These are phyloP conservation scores for Sycophila texana DNA, from an alignment of 2,888 invertebrate species.

Conservation along the genomic window DNA sequence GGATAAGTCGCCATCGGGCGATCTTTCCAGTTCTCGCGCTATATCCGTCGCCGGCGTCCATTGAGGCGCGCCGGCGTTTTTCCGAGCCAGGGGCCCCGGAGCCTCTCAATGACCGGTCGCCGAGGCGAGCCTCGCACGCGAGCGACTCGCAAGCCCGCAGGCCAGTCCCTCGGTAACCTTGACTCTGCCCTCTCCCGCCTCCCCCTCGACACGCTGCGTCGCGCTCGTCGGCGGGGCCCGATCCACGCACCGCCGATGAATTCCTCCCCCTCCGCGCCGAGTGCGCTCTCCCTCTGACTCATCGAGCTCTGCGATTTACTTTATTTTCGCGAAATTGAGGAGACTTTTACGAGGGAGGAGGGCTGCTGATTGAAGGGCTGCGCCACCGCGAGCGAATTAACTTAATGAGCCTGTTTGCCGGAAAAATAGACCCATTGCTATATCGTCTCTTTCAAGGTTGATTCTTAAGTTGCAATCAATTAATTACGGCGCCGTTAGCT, in stretches of 20 bases:
- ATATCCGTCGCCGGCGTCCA: conserved; percentile 23
- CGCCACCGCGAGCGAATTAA: too few relatives aligned
- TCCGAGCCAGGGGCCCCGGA: background rate
- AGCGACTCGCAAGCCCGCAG: conserved; percentile 34
- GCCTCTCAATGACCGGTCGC: conserved; percentile 32
- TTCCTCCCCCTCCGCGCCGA: conserved; percentile 1
- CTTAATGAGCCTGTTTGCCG: too few relatives aligned
- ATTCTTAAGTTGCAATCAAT: too few relatives aligned
- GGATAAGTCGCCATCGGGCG: conserved; percentile 19
- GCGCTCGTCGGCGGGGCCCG: background rate
- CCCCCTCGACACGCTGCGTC: background rate
- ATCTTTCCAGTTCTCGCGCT: conserved; percentile 30
- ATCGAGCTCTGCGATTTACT: too few relatives aligned
- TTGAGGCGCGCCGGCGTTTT: conserved; percentile 36
- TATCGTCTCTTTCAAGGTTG: too few relatives aligned
- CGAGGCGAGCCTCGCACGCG: conserved; percentile 2
- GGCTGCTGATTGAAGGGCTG: too few relatives aligned
- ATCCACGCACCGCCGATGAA: background rate
- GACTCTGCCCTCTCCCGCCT: conserved; percentile 11
- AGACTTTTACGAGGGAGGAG: too few relatives aligned
- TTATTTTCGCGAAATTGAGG: too few relatives aligned
- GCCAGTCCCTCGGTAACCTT: conserved; percentile 31
- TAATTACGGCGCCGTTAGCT: too few relatives aligned
- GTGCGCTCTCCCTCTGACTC: too few relatives aligned
- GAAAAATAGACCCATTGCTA: too few relatives aligned